Evolutionary conservation across 1,140 invertebrate species (phyloP).

Genomic region (Tetraneura akinire): DNA sequence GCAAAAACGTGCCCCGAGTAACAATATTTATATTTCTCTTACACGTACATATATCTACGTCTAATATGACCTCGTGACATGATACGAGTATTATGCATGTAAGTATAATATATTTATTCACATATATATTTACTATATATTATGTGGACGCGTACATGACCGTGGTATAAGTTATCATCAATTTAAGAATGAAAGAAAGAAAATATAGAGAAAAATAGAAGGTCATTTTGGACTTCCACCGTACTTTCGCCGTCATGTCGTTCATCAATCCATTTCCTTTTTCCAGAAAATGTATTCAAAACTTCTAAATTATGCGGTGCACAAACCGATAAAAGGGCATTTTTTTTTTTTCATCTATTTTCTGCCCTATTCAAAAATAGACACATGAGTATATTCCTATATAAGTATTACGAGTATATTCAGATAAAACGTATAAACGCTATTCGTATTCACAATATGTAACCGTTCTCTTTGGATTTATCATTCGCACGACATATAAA

Average conservation of each 20-base stretch:
- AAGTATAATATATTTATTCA: no score
- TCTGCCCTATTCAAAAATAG: background rate
- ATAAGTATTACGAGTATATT: no score
- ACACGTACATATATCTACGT: background rate
- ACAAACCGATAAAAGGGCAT: background rate
- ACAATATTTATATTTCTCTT: slow-evolving; percentile 42
- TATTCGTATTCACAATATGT: no score
- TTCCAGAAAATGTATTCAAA: no score
- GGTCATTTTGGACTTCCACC: no score
- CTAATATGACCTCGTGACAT: no score
- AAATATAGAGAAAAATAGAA: no score
- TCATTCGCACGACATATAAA: no score
- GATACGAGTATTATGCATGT: no score
- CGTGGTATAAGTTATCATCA: slow-evolving; percentile 17
- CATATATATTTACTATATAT: background rate
- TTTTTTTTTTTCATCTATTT: background rate
- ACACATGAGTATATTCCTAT: background rate
- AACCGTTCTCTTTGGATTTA: no score
- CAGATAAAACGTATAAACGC: no score
- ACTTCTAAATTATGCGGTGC: slow-evolving; percentile 19
- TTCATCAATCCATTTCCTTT: slow-evolving; percentile 39
- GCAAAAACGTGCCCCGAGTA: slow-evolving; percentile 30
- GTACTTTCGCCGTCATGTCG: background rate
- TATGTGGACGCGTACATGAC: background rate
- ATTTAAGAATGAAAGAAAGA: background rate